Evolutionary conservation across 2,797 vertebrate species (phyloP).

Genomic region (Spizella passerina): DNA sequence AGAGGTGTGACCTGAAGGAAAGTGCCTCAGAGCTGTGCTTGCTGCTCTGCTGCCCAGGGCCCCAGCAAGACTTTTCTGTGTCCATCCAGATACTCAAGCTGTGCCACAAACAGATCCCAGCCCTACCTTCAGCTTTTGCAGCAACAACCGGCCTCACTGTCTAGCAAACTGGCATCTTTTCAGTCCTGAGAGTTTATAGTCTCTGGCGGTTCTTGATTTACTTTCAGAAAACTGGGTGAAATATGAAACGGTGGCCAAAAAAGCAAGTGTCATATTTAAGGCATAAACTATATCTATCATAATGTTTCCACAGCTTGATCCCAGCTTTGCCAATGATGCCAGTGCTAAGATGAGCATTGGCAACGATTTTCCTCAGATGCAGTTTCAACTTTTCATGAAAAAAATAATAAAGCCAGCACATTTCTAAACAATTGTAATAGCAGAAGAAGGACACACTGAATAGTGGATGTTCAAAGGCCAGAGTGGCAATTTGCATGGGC

Average conservation of each 20-base stretch:
- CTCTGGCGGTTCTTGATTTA: background rate
- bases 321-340: background rate
- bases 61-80: background rate
- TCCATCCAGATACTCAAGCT: background rate
- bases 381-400: background rate
- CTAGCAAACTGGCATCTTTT: background rate
- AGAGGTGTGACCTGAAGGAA: background rate
- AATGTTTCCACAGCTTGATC: background rate
- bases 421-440: background rate
- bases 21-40: rapidly evolving
- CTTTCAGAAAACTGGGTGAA: background rate
- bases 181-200: background rate
- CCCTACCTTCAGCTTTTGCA: background rate
- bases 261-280: background rate
- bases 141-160: background rate
- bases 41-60: background rate
- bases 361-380: background rate
- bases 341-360: background rate
- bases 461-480: background rate
- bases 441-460: background rate
- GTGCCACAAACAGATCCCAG: background rate
- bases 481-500: background rate
- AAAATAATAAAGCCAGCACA: background rate
- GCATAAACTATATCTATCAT: background rate
- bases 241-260: background rate